These are phyloP conservation scores for Megaceryle alcyon DNA, from an alignment of 2,797 vertebrate genomes.

Conservation along the genomic window DNA sequence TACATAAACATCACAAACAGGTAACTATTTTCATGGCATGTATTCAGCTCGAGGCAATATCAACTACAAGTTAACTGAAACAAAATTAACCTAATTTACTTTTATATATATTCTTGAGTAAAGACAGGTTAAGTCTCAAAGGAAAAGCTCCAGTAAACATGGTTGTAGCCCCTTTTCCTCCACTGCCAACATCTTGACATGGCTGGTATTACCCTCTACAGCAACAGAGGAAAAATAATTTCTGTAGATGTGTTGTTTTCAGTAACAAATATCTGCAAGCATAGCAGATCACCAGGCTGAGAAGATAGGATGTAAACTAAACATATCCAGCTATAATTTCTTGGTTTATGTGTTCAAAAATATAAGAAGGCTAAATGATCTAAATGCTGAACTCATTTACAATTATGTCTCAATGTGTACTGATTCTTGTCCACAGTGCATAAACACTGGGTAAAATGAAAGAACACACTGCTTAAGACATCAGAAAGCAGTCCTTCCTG, in stretches of 20 bases:
- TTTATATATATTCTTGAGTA: background rate
- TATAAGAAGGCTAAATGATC: background rate
- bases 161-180: background rate
- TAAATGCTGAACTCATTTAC: background rate
- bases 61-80: background rate
- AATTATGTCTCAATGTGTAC: background rate
- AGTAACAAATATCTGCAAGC: background rate
- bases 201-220: background rate
- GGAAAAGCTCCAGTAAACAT: background rate
- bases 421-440: background rate
- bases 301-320: background rate
- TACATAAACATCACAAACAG: background rate
- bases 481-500: slow-evolving; percentile 2
- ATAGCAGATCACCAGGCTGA: background rate
- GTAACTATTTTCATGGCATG: background rate
- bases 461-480: background rate
- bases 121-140: background rate
- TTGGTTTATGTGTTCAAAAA: background rate
- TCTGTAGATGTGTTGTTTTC: background rate
- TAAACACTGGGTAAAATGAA: background rate
- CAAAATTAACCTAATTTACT: background rate
- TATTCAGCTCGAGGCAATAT: background rate
- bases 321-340: background rate
- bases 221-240: background rate
- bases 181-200: background rate